These are phyloP conservation scores for Steromphala cineraria DNA, from an alignment of 2,888 invertebrate species.

Conservation along the genomic window DNA sequence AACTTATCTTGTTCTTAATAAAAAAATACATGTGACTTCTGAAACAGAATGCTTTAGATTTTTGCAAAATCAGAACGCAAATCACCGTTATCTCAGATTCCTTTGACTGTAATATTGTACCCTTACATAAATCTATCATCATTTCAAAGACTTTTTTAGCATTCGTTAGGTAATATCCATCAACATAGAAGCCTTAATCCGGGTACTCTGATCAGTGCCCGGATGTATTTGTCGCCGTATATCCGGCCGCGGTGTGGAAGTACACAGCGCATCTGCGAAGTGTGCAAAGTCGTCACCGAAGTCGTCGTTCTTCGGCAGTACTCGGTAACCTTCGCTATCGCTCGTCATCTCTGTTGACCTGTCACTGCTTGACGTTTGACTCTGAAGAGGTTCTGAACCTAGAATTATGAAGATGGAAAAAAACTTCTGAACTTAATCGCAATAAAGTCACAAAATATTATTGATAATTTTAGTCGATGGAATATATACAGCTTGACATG, in stretches of 20 bases:
- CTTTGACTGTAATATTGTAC: too few species aligned
- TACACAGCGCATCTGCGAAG: neutral
- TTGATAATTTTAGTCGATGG: too few species aligned
- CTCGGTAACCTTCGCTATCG: neutral
- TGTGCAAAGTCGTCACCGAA: neutral
- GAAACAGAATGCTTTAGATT: too few species aligned
- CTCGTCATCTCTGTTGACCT: neutral
- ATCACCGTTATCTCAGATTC: too few species aligned
- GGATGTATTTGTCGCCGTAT: constrained; percentile 8
- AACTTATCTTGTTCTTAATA: too few species aligned
- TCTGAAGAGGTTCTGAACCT: neutral
- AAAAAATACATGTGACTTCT: too few species aligned
- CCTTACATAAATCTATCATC: too few species aligned
- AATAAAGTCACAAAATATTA: too few species aligned
- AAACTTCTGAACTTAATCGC: neutral
- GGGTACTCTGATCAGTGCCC: neutral
- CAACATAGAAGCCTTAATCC: neutral
- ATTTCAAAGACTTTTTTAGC: too few species aligned
- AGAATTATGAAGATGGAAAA: neutral
- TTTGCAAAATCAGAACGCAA: too few species aligned
- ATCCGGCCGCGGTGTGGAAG: constrained; percentile 1
- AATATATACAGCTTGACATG: too few species aligned
- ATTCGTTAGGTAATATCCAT: neutral
- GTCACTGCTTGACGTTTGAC: neutral
- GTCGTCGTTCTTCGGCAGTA: neutral